Conservation (phyloP, 1,140 invertebrate species). For the Drosophila kanapiae region DNA sequence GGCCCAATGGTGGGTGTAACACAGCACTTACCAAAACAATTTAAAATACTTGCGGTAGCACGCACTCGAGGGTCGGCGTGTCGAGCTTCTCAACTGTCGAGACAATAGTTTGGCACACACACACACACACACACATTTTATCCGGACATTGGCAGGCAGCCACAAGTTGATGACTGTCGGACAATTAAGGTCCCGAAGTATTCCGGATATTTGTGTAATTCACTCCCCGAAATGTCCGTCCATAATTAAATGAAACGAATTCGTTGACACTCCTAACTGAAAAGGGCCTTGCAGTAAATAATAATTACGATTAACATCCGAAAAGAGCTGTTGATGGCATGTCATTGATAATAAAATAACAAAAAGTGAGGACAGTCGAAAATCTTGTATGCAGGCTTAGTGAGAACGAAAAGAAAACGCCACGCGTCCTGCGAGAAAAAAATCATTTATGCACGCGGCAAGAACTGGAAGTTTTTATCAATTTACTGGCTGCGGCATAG, state of each 20-base stretch:
- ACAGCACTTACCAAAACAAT: conserved; percentile 61
- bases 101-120: conserved; percentile 26
- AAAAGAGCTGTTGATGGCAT: conserved; percentile 8
- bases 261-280: conserved; percentile 28
- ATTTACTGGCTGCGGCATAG: conserved; percentile 36
- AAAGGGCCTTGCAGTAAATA: conserved; percentile 11
- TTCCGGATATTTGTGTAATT: conserved; percentile 41
- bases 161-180: conserved; percentile 28
- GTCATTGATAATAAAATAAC: conserved; percentile 6
- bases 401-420: not conserved
- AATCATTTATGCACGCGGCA: conserved; percentile 25
- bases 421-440: too few species aligned
- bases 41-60: conserved; percentile 64
- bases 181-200: conserved; percentile 40
- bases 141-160: conserved; percentile 47
- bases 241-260: conserved; percentile 44
- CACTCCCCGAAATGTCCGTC: conserved; percentile 35
- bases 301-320: conserved; percentile 25
- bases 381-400: not conserved
- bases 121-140: conserved; percentile 26
- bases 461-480: conserved; percentile 46
- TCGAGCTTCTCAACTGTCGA: conserved; percentile 10
- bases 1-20: conserved; percentile 29
- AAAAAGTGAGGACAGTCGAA: conserved; percentile 1
- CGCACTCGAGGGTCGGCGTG: conserved; percentile 24